These are phyloP conservation scores for Takifugu bimaculatus DNA, from an alignment of 2,113 vertebrate genomes.

Conservation along the genomic window DNA sequence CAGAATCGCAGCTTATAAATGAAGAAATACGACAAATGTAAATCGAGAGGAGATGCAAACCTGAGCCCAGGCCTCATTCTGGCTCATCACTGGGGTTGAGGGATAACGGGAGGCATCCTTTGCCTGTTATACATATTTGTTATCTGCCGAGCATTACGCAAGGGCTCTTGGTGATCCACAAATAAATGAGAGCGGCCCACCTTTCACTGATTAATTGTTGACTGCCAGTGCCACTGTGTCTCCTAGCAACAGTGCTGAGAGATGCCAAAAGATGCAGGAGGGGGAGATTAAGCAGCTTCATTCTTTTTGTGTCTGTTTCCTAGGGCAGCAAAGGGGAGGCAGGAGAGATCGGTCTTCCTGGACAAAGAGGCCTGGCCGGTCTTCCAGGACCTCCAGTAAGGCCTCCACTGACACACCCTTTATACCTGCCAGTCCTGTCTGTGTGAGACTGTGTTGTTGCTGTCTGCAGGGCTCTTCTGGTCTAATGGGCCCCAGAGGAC, in stretches of 20 bases:
- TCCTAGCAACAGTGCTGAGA: constrained; percentile 57
- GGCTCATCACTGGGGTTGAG: background rate
- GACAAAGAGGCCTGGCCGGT: constrained; percentile 76
- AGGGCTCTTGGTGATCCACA: constrained; percentile 6
- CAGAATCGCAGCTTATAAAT: too few relatives aligned
- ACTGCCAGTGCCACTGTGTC: constrained; percentile 40
- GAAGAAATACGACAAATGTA: too few relatives aligned
- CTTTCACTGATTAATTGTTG: constrained; percentile 55
- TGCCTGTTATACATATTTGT: constrained; percentile 1
- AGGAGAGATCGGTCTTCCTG: constrained; percentile 77
- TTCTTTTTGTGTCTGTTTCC: constrained; percentile 57
- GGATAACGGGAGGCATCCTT: too few relatives aligned
- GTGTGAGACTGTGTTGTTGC: constrained; percentile 21
- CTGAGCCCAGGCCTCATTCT: too few relatives aligned
- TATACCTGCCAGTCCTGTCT: constrained; percentile 3
- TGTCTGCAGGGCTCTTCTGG: constrained; percentile 69
- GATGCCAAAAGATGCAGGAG: constrained; percentile 29
- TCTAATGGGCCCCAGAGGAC: constrained; percentile 74
- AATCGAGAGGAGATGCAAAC: too few relatives aligned
- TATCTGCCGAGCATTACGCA: constrained; percentile 14
- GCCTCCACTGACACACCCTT: constrained; percentile 31
- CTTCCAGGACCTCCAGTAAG: constrained; percentile 70
- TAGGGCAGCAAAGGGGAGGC: constrained; percentile 79
- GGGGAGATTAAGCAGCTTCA: constrained; percentile 51
- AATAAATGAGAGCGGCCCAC: constrained; percentile 10